Conservation (phyloP, 2,797 vertebrate species). For the Myotis planiceps region DNA sequence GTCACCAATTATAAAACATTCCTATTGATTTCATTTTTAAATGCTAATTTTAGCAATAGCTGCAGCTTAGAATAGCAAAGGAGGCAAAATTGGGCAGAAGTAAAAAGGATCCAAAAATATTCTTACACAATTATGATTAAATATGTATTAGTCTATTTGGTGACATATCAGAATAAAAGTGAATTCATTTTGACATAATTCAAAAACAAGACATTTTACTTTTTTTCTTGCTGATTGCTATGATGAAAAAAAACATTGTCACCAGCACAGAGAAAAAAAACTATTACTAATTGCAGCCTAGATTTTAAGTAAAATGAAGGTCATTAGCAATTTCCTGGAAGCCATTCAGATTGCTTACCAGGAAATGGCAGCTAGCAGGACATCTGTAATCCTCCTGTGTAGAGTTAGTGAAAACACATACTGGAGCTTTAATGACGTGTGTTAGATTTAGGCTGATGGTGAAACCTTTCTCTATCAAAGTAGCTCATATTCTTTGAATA, state of each 20-base stretch:
- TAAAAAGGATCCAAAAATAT: constrained; percentile 61
- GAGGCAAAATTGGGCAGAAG: constrained; percentile 51
- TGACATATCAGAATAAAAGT: constrained; percentile 68
- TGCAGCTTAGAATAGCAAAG: constrained; percentile 18
- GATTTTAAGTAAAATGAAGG: constrained; percentile 79
- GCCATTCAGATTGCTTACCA: constrained; percentile 73
- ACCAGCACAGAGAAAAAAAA: constrained; percentile 67
- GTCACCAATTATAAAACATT: constrained; percentile 55
- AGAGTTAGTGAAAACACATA: constrained; percentile 68
- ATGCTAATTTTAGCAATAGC: constrained; percentile 64
- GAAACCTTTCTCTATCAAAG: constrained; percentile 5
- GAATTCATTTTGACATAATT: constrained; percentile 69
- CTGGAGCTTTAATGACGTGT: constrained; percentile 59
- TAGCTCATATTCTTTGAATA: constrained; percentile 25
- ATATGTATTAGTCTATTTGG: constrained; percentile 68
- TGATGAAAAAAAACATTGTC: constrained; percentile 76
- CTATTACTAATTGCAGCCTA: constrained; percentile 75
- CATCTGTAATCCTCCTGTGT: constrained; percentile 70
- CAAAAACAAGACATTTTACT: constrained; percentile 66
- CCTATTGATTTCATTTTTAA: constrained; percentile 59
- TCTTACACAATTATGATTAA: constrained; percentile 66
- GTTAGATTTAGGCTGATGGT: constrained; percentile 27
- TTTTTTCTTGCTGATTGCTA: constrained; percentile 72
- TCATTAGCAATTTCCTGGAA: constrained; percentile 82
- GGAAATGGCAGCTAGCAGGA: constrained; percentile 75